phyloP scores from a whole-genome alignment of 1,140 invertebrate species.

The Lanistes nyassanus region DNA sequence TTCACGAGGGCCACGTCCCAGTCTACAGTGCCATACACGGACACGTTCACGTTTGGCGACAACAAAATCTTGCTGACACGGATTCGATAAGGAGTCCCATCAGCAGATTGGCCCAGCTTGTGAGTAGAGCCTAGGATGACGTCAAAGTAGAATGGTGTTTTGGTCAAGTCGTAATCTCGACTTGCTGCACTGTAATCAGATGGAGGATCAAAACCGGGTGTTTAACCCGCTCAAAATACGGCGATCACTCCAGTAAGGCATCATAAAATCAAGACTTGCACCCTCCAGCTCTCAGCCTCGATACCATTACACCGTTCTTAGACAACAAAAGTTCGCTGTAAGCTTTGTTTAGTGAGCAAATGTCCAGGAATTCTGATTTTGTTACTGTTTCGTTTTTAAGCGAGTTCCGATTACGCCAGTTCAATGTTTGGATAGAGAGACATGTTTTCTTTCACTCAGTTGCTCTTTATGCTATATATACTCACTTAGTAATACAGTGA shows the following conservation, averaged over 20 bases:
- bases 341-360: too few relatives aligned
- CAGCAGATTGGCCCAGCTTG: neutral
- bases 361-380: too few relatives aligned
- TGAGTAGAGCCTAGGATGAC: slow-evolving; percentile 20
- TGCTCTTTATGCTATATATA: neutral
- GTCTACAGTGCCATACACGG: slow-evolving; percentile 70
- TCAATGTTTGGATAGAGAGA: too few relatives aligned
- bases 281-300: too few relatives aligned
- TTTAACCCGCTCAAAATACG: too few relatives aligned
- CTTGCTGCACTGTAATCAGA: neutral
- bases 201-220: too few relatives aligned
- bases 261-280: neutral
- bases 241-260: too few relatives aligned
- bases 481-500: slow-evolving; percentile 71
- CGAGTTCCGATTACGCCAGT: too few relatives aligned
- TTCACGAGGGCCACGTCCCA: slow-evolving; percentile 86
- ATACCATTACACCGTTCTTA: neutral
- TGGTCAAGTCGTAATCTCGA: slow-evolving; percentile 2
- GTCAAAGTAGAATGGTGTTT: slow-evolving; percentile 18
- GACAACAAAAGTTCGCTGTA: neutral
- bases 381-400: too few relatives aligned
- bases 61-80: slow-evolving; percentile 5
- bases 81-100: slow-evolving; percentile 11
- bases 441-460: too few relatives aligned
- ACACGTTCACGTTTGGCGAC: slow-evolving; percentile 13